These are phyloP conservation scores for Biston betularia DNA, from an alignment of 2,888 invertebrate genomes.

Conservation along the genomic window DNA sequence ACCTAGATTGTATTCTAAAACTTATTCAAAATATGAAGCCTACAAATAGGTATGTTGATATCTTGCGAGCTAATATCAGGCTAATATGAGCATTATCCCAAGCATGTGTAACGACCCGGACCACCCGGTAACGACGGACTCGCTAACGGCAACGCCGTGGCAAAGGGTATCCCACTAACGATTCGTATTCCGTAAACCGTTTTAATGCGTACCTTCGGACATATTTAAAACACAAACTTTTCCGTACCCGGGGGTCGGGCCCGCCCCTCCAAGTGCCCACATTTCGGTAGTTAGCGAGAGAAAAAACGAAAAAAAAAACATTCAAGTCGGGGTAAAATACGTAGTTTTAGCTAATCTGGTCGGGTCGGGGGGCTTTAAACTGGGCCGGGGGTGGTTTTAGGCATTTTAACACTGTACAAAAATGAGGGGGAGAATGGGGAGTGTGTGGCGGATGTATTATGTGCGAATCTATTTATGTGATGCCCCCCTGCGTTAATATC, in stretches of 20 bases:
- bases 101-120: slow-evolving; percentile 33
- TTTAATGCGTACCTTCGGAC: slow-evolving; percentile 84
- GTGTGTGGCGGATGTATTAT: slow-evolving; percentile 82
- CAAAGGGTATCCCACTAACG: slow-evolving; percentile 66
- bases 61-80: slow-evolving; percentile 18
- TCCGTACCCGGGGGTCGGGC: slow-evolving; percentile 58
- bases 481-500: slow-evolving; percentile 78
- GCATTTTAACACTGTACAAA: slow-evolving; percentile 85
- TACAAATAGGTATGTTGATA: neutral
- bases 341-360: slow-evolving; percentile 89
- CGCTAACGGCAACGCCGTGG: slow-evolving; percentile 14
- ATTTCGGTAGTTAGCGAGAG: slow-evolving; percentile 82
- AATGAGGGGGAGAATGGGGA: slow-evolving; percentile 70
- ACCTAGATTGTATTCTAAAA: no score
- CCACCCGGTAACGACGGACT: slow-evolving; percentile 13
- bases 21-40: no score
- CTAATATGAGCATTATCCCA: slow-evolving; percentile 33
- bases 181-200: slow-evolving; percentile 79
- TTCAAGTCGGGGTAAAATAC: slow-evolving; percentile 85
- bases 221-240: slow-evolving; percentile 86
- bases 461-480: slow-evolving; percentile 85
- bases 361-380: slow-evolving; percentile 65
- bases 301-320: slow-evolving; percentile 72
- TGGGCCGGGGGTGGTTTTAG: slow-evolving; percentile 74
- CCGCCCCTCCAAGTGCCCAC: slow-evolving; percentile 62